These are phyloP conservation scores for Trissolcus brochymenae DNA, from an alignment of 2,888 invertebrate genomes.

Conservation along the genomic window DNA sequence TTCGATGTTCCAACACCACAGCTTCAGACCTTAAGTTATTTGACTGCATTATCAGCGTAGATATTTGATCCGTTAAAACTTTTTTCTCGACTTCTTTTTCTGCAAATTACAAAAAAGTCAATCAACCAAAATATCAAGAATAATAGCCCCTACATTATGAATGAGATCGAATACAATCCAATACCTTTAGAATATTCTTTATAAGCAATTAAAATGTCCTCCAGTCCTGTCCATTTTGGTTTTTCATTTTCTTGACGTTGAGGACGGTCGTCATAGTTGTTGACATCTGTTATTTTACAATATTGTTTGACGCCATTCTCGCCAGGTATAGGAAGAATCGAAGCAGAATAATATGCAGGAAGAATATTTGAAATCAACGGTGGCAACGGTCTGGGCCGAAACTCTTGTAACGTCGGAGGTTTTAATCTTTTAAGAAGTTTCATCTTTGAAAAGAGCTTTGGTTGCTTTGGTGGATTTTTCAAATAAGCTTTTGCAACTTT, in stretches of 20 bases:
- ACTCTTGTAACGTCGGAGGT: constrained; percentile 66
- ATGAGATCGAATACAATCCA: background rate
- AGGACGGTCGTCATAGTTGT: constrained; percentile 54
- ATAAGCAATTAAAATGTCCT: constrained; percentile 72
- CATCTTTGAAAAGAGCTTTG: constrained; percentile 70
- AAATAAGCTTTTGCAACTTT: constrained; percentile 71
- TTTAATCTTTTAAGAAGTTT: constrained; percentile 69
- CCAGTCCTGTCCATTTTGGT: constrained; percentile 73
- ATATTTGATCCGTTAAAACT: constrained; percentile 68
- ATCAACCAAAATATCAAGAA: too few species aligned
- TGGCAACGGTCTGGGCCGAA: constrained; percentile 66
- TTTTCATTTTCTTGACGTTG: constrained; percentile 61
- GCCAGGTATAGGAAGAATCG: constrained; percentile 66
- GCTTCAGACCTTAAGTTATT: constrained; percentile 69
- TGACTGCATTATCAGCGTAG: constrained; percentile 67
- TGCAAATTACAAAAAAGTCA: background rate
- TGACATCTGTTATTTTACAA: constrained; percentile 65
- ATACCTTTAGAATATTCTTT: constrained; percentile 73
- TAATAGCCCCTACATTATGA: background rate
- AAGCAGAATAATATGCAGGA: constrained; percentile 64
- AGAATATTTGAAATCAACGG: constrained; percentile 68
- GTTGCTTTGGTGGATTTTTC: constrained; percentile 68
- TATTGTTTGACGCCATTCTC: constrained; percentile 70
- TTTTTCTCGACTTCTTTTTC: constrained; percentile 69
- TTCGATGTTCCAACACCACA: constrained; percentile 68